These are phyloP conservation scores for Drosophila ezoana DNA, from an alignment of 2,888 invertebrate genomes.

Conservation along the genomic window DNA sequence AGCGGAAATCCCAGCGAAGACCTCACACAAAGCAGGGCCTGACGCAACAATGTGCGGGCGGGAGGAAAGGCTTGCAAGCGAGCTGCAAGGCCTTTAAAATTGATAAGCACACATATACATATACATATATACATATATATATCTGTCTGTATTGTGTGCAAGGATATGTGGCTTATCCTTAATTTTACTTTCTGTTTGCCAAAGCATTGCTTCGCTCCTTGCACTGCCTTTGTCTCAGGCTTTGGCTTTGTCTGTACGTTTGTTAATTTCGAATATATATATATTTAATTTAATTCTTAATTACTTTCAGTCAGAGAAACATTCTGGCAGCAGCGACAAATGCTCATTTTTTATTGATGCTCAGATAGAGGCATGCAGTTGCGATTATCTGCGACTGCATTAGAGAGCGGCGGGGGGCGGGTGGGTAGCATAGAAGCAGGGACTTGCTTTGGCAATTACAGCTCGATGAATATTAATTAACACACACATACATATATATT, in stretches of 20 bases:
- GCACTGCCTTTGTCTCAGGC: slow-evolving; percentile 25
- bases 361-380: slow-evolving; percentile 24
- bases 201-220: neutral
- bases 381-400: slow-evolving; percentile 23
- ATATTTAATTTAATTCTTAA: slow-evolving; percentile 67
- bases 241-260: slow-evolving; percentile 44
- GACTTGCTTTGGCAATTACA: slow-evolving; percentile 66
- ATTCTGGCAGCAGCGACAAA: slow-evolving; percentile 6
- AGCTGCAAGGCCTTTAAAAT: slow-evolving; percentile 36
- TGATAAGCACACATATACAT: slow-evolving; percentile 33
- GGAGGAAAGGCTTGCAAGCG: slow-evolving; percentile 28
- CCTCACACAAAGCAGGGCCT: slow-evolving; percentile 26
- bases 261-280: slow-evolving; percentile 57
- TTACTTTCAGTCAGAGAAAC: slow-evolving; percentile 41
- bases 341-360: slow-evolving; percentile 17
- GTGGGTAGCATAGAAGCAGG: neutral
- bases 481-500: slow-evolving; percentile 3
- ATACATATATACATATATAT: no score
- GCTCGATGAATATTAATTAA: slow-evolving; percentile 76
- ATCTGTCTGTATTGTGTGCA: neutral
- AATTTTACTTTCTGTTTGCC: slow-evolving; percentile 15
- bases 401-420: slow-evolving; percentile 11
- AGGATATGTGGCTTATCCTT: slow-evolving; percentile 3
- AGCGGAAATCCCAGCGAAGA: slow-evolving; percentile 68
- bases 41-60: slow-evolving; percentile 56